Evolutionary conservation across 2,888 invertebrate genomes (phyloP).

Genomic region (Nomada flava): DNA sequence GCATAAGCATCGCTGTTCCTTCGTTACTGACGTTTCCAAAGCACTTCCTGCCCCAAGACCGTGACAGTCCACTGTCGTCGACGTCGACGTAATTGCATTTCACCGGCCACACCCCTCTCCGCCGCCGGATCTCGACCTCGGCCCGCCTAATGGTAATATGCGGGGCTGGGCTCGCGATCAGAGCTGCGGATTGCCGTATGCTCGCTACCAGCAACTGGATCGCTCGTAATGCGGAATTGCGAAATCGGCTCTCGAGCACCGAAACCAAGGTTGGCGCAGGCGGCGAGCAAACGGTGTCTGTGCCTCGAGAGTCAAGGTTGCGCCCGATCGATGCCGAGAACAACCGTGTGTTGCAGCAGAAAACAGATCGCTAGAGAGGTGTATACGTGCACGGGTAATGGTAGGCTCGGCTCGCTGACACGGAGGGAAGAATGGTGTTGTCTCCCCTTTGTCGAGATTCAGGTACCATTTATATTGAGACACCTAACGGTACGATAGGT

Average conservation of each 20-base stretch:
- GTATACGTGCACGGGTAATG: background rate
- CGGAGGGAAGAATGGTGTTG: background rate
- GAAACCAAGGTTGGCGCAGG: slow-evolving; percentile 44
- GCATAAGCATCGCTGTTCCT: slow-evolving; percentile 52
- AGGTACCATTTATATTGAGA: slow-evolving; percentile 32
- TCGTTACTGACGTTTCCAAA: slow-evolving; percentile 35
- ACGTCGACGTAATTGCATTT: slow-evolving; percentile 76
- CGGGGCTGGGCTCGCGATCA: slow-evolving; percentile 64
- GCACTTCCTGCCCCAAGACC: slow-evolving; percentile 27
- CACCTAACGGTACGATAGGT: slow-evolving; percentile 34
- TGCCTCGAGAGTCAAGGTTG: slow-evolving; percentile 44
- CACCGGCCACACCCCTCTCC: slow-evolving; percentile 69
- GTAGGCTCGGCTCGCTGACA: background rate
- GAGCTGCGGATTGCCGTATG: slow-evolving; percentile 24
- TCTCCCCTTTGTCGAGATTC: slow-evolving; percentile 2
- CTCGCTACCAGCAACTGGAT: slow-evolving; percentile 25
- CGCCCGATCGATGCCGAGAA: slow-evolving; percentile 33
- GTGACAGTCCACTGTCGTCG: slow-evolving; percentile 37
- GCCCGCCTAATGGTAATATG: slow-evolving; percentile 75
- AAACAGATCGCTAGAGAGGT: slow-evolving; percentile 6
- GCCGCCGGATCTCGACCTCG: slow-evolving; percentile 53
- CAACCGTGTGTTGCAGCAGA: slow-evolving; percentile 1
- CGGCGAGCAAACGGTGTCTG: slow-evolving; percentile 17
- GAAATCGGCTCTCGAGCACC: slow-evolving; percentile 47
- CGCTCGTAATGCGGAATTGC: slow-evolving; percentile 53